Evolutionary conservation across 2,888 invertebrate genomes (phyloP).

Genomic region (Netelia fuscicornis): DNA sequence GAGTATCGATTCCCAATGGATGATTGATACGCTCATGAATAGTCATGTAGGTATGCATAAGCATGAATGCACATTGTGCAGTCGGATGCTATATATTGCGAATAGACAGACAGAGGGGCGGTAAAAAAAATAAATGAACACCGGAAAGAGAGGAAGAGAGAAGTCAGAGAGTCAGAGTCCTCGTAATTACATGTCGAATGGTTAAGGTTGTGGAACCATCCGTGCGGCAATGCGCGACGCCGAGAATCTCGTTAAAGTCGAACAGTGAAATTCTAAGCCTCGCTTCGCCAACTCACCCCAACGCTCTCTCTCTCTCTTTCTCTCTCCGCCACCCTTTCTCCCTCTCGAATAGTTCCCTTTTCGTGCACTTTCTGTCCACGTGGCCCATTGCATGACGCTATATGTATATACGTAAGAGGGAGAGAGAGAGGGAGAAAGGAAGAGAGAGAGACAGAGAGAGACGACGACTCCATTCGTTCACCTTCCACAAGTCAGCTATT

Average conservation of each 20-base stretch:
- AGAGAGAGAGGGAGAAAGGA: neutral
- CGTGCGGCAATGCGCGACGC: conserved; percentile 50
- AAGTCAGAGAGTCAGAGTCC: conserved; percentile 46
- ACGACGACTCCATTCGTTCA: conserved; percentile 29
- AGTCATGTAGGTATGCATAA: too few species aligned
- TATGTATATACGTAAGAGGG: neutral
- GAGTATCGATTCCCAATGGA: too few species aligned
- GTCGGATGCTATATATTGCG: neutral
- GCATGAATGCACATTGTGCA: neutral
- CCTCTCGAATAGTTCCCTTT: neutral
- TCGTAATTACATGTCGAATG: conserved; percentile 67
- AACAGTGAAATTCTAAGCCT: conserved; percentile 55
- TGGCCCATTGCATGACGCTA: conserved; percentile 1
- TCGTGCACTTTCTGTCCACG: neutral
- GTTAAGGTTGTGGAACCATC: conserved; percentile 43
- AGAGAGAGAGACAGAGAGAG: neutral
- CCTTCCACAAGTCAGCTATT: conserved; percentile 66
- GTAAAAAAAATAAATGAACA: neutral
- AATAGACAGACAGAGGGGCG: neutral
- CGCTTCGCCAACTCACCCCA: conserved; percentile 25
- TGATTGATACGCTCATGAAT: too few species aligned
- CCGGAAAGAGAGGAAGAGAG: neutral
- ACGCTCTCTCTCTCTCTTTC: conserved; percentile 26
- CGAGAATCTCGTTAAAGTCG: conserved; percentile 66
- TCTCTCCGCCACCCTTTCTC: neutral